Evolutionary conservation across 2,113 vertebrate genomes (phyloP).

Genomic region (Canis aureus): DNA sequence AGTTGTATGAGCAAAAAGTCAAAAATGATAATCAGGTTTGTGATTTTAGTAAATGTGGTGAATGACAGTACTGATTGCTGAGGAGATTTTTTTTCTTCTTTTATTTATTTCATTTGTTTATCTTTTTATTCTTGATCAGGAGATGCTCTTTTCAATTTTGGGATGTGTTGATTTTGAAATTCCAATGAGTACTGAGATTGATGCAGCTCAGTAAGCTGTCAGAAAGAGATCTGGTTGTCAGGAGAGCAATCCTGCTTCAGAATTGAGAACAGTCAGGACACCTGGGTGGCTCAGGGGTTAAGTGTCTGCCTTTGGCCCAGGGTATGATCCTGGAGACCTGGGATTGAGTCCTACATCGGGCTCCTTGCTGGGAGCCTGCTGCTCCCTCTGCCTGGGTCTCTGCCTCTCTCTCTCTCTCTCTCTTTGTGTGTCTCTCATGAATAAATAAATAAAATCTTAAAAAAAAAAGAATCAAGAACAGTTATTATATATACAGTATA

Average conservation of each 20-base stretch:
- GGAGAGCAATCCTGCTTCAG: background rate
- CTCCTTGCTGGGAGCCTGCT: too few species aligned
- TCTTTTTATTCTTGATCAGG: background rate
- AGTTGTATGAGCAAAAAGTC: background rate
- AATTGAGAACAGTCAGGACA: background rate
- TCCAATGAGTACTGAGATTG: background rate
- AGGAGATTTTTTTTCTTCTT: background rate
- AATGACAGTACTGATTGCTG: background rate
- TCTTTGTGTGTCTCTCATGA: too few species aligned
- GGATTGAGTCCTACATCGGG: too few species aligned
- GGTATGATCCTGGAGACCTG: too few species aligned
- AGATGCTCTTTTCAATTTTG: background rate
- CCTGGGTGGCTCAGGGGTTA: too few species aligned
- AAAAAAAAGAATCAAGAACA: background rate
- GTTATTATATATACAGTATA: too few species aligned
- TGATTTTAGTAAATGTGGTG: background rate
- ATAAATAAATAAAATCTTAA: too few species aligned
- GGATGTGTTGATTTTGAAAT: conserved; percentile 45
- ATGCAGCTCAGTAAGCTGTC: background rate
- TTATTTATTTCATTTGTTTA: background rate
- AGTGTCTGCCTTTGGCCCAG: too few species aligned
- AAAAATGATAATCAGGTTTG: background rate
- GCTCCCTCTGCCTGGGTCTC: too few species aligned
- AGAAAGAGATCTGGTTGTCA: background rate
- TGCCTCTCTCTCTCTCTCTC: too few species aligned